These are phyloP conservation scores for Aplocera efformata DNA, from an alignment of 2,888 invertebrate species.

Conservation along the genomic window DNA sequence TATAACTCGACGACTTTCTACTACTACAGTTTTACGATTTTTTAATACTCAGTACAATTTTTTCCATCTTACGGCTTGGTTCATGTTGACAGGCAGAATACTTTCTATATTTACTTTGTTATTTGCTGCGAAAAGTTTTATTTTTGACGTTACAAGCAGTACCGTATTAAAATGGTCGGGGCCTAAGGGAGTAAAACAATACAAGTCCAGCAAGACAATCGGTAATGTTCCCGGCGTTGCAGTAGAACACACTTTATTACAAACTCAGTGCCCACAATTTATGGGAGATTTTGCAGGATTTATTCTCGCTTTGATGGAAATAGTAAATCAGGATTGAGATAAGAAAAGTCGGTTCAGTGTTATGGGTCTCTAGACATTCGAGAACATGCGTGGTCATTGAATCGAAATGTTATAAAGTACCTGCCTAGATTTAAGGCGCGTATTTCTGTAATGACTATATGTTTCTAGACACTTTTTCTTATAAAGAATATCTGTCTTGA, in stretches of 20 bases:
- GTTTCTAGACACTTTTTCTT: too few relatives aligned
- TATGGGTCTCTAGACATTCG: background rate
- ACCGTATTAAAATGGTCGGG: too few relatives aligned
- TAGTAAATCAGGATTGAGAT: constrained; percentile 6
- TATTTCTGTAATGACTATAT: too few relatives aligned
- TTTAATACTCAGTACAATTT: too few relatives aligned
- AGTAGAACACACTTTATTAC: constrained; percentile 19
- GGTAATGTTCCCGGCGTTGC: constrained; percentile 16
- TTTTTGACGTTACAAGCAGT: too few relatives aligned
- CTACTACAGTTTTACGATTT: too few relatives aligned
- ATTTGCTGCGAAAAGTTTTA: too few relatives aligned
- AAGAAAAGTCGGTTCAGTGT: background rate
- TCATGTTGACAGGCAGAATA: too few relatives aligned
- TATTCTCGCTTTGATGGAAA: constrained; percentile 3
- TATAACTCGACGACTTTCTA: too few relatives aligned
- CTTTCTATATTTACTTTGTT: too few relatives aligned
- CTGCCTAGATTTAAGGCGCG: background rate
- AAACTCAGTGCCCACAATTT: constrained; percentile 8
- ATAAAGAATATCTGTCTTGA: too few relatives aligned
- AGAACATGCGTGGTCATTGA: background rate
- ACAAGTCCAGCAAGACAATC: constrained; percentile 24
- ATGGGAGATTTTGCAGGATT: constrained; percentile 13
- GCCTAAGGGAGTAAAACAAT: constrained; percentile 7
- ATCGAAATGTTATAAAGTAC: background rate
- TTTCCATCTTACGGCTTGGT: too few relatives aligned